These are phyloP conservation scores for Xenopus borealis DNA, from an alignment of 2,113 vertebrate genomes.

Conservation along the genomic window DNA sequence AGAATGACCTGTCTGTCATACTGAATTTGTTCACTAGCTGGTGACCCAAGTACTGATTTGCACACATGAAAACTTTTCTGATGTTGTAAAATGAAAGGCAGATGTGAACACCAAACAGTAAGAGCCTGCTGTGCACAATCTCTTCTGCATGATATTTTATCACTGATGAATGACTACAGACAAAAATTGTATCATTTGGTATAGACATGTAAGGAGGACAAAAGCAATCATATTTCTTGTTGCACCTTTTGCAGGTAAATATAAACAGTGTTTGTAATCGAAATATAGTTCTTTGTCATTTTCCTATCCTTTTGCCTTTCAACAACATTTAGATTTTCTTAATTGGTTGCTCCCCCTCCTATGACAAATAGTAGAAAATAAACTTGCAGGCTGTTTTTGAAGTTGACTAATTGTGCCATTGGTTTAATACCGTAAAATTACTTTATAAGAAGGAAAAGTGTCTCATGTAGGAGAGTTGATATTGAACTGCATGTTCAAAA, in stretches of 20 bases:
- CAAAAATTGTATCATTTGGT: slow-evolving; percentile 47
- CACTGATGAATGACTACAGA: slow-evolving; percentile 43
- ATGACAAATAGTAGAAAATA: slow-evolving; percentile 12
- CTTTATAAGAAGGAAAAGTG: slow-evolving; percentile 12
- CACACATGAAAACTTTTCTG: slow-evolving; percentile 26
- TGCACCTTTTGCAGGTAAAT: neutral
- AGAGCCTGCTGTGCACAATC: slow-evolving; percentile 42
- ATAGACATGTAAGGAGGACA: slow-evolving; percentile 12
- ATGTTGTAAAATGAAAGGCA: slow-evolving; percentile 47
- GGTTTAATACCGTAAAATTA: slow-evolving; percentile 27
- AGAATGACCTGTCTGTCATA: slow-evolving; percentile 45
- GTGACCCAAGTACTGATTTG: slow-evolving; percentile 22
- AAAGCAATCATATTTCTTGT: too few species aligned
- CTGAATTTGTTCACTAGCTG: neutral
- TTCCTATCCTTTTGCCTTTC: too few species aligned
- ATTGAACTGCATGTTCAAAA: slow-evolving; percentile 28
- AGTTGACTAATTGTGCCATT: slow-evolving; percentile 23
- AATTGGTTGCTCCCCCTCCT: too few species aligned
- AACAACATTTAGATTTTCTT: too few species aligned
- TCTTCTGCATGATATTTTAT: slow-evolving; percentile 51
- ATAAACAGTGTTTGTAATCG: neutral
- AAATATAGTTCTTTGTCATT: too few species aligned
- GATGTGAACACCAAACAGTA: slow-evolving; percentile 38
- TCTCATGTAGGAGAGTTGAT: slow-evolving; percentile 12
- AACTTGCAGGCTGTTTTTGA: slow-evolving; percentile 21